Evolutionary conservation across 2,888 invertebrate species (phyloP), one percentile per base, ranked within the genome.

Genomic region (Hypena proboscidalis): DNA sequence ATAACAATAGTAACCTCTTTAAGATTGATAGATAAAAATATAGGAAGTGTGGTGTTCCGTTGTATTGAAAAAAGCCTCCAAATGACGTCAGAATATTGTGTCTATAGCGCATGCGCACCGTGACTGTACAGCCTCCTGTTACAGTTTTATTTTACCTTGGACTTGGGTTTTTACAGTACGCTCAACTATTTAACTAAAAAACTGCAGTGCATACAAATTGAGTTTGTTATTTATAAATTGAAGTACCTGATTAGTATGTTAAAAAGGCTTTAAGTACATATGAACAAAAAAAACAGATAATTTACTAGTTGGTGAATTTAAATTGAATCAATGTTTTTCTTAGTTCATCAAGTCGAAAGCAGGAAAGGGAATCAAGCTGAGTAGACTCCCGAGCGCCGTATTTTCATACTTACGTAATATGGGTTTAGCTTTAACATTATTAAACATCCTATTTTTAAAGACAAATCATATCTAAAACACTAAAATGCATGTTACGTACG

Each of bases 131-230:
- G 67, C 60, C 67, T 69, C 67, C 66, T 82, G 77, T 70, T 83
- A 82, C 76, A 76, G 67, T 80, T 85, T 50, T 65, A 67, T 50
- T 46, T 74, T 80, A 76, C 90, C 90, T 90, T 90, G 89, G 85
- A 82, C 90, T 90, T 90, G 89, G 85, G 83, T 82, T 86, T 89
- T 82, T 70, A 78, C 83, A 54, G 55, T 58, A 48, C 62, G 49
- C 55, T 58, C 63, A 58, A 60, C 65, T 37, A 32, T 50, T 44
- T 54, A 42, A 30, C 23, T 33, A 60, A 60, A 54, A 38, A 63
- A 54, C 31, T 37, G 42, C 35, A 46, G 21, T 50, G 45, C 48
- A 49, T 55, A 50, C 46, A 27, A 48, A 53, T 57, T 53, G 29
- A 44, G 27, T 41, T 48, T 37, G 22, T 59, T 49, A 40, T 41